phyloP scores from a whole-genome alignment of 1,140 invertebrate genomes.

The Meloidogyne hapla region DNA sequence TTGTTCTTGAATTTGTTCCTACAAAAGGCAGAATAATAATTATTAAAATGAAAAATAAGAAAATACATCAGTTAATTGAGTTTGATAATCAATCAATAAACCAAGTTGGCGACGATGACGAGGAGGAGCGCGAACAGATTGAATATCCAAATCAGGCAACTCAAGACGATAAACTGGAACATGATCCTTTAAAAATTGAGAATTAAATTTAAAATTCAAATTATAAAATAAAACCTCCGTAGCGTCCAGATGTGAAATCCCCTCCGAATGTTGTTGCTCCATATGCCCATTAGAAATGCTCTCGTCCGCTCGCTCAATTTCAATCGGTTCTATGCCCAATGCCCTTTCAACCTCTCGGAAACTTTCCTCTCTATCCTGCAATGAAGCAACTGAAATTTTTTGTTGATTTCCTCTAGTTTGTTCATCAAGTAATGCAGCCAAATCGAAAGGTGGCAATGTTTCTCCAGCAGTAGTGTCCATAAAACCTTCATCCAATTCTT shows the following conservation, averaged over 20 bases:
- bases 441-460: conserved; percentile 12
- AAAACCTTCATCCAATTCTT: conserved; percentile 21
- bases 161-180: conserved; percentile 15
- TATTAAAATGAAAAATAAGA: not conserved
- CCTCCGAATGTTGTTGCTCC: not conserved
- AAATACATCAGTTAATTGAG: conserved; percentile 1
- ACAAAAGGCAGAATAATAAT: not conserved
- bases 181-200: conserved; percentile 11
- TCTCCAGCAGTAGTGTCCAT: conserved; percentile 3
- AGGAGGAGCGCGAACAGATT: not conserved
- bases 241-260: not conserved
- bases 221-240: not conserved
- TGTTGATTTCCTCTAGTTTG: not conserved
- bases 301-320: not conserved
- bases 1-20: conserved; percentile 6
- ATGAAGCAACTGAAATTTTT: not conserved
- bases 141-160: conserved; percentile 3
- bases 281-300: not conserved
- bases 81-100: conserved; percentile 9
- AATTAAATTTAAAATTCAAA: not conserved
- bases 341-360: not conserved
- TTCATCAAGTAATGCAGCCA: not conserved
- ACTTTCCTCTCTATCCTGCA: not conserved
- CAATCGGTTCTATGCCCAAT: not conserved
- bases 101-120: not conserved